Conservation (phyloP, 2,113 vertebrate genomes). For the Erpornis zantholeuca region DNA sequence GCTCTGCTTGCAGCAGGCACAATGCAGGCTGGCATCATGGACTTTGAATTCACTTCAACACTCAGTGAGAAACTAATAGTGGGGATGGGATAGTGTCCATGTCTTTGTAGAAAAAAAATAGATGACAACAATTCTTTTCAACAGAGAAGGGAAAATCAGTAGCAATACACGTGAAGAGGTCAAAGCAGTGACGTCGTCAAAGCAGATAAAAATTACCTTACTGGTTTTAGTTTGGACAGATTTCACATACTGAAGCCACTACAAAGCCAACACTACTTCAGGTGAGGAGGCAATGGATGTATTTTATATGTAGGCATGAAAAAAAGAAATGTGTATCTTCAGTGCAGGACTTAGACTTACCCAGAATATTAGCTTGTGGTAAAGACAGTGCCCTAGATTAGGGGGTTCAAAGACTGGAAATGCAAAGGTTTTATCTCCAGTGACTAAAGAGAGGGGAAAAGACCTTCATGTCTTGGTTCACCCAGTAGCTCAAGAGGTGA, state of each 20-base stretch:
- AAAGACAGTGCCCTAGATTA: neutral
- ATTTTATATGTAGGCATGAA: neutral
- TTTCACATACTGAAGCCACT: neutral
- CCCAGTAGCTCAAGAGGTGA: neutral
- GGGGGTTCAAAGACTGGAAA: neutral
- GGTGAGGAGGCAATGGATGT: neutral
- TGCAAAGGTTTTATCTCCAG: neutral
- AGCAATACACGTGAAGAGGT: neutral
- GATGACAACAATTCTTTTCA: neutral
- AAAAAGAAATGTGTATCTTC: neutral
- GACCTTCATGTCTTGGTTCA: neutral
- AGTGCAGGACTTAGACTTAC: neutral
- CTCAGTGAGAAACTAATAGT: neutral
- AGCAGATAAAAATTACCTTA: neutral
- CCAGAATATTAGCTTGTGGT: neutral
- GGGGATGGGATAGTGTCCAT: fast-evolving
- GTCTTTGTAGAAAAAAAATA: neutral
- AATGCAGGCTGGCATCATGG: neutral
- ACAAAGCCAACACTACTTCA: neutral
- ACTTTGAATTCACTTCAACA: neutral
- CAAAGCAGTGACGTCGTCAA: neutral
- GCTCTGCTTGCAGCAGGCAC: neutral
- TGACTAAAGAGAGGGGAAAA: neutral
- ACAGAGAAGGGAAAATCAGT: neutral
- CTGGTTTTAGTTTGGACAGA: neutral